Evolutionary conservation across 2,113 vertebrate genomes (phyloP), one percentile per base, ranked within the genome.

Genomic region (Pholis gunnellus): DNA sequence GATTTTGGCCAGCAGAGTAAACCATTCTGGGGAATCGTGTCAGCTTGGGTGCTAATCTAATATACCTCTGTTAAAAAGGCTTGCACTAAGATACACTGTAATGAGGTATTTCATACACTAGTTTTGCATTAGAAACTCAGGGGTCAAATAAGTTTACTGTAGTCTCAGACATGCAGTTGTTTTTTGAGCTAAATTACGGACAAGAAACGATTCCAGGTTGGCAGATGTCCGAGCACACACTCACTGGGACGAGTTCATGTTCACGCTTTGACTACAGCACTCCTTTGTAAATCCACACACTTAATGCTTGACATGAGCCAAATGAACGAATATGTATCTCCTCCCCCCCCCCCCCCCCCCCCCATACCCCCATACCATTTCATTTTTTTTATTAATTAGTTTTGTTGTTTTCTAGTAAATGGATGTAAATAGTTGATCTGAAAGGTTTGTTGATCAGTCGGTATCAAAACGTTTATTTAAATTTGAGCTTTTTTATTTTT

Each of bases 81-180:
- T 95, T 96, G 95, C 95, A 96, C 95, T 96, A 96, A 95, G 88
- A 93, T 88, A 95, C 94, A 95, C 95, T 95, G 95, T 95, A 94
- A 89, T 93, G 94, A 95, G 95, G 94, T 95, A 94, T 96, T 94
- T 95, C 93, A 92, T 95, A 95, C 94, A 95, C 95, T 95, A 95
- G 94, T 93, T 94, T 94, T 94, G 92, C 94, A 93, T 95, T 95
- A 94, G 93, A 95, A 95, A 94, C 95, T 96, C 95, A 96, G 95
- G 95, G 95, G 95, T 96, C 94, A 95, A 90, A 91, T 91, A 95
- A 91, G 95, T 96, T 96, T 95, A 95, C 94, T 92, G 93, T 95
- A 93, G 94, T 95, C 93, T 95, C 88, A 92, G 89, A 91, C 88
- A 89, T 93, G 93, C 93, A 92, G 87, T 88, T 80, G 80, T 91